A percentile compares a stretch with the other conserved stretches of the same genome.
Conservation (phyloP, 2,797 vertebrate genomes). For the Thunnus albacares region DNA sequence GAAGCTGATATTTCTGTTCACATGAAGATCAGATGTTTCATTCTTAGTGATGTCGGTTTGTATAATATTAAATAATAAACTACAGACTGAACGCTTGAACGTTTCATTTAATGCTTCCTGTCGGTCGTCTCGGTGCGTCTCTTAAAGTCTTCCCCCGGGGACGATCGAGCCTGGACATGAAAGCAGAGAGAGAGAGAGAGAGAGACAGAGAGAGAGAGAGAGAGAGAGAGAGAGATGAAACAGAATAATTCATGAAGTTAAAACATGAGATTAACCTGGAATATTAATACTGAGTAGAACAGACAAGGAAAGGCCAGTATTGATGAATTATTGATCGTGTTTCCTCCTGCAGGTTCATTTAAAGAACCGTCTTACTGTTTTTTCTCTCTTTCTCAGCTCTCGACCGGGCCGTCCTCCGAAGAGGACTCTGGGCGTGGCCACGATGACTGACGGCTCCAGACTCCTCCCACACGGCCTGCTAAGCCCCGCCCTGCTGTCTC, state of each 20-base stretch:
- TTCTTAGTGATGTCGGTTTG: no score
- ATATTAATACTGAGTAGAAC: conserved; percentile 8
- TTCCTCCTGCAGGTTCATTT: not conserved
- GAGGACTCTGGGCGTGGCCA: conserved; percentile 44
- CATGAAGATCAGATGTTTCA: no score
- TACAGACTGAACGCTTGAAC: no score
- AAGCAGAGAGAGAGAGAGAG: not conserved
- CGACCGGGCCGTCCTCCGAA: conserved; percentile 64
- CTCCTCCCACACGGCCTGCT: conserved; percentile 53
- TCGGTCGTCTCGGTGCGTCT: conserved; percentile 23
- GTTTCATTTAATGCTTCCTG: no score
- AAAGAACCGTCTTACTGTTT: not conserved
- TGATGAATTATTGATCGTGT: conserved; percentile 15
- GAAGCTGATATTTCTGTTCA: no score
- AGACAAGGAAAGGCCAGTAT: conserved; percentile 7
- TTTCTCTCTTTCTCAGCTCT: conserved; percentile 40
- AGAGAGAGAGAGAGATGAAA: conserved; percentile 12
- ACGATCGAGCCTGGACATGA: conserved; percentile 26
- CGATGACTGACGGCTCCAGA: conserved; percentile 43
- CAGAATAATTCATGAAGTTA: conserved; percentile 28
- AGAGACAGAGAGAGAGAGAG: not conserved
- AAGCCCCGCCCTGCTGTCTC: conserved; percentile 59
- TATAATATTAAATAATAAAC: no score
- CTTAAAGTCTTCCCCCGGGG: conserved; percentile 53
- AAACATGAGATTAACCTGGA: conserved; percentile 29